phyloP scores from a whole-genome alignment of 2,797 vertebrate genomes.

The Pangasius djambal region DNA sequence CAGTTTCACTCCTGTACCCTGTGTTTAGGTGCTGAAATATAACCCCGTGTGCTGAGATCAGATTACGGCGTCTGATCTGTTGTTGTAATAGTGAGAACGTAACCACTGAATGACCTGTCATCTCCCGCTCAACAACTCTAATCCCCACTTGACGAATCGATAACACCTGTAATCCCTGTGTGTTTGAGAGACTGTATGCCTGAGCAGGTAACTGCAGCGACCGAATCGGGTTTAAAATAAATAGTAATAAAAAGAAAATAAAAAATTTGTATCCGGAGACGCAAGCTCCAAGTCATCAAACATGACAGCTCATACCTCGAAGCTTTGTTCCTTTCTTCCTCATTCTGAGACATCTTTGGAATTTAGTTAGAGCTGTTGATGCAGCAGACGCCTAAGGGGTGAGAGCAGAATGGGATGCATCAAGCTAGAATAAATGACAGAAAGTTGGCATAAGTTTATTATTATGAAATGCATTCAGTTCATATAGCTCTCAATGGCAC shows the following conservation, averaged over 20 bases:
- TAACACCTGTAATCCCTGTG: conserved; percentile 25
- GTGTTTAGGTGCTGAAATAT: background rate
- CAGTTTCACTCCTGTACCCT: background rate
- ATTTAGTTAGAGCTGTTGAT: conserved; percentile 15
- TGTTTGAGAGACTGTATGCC: conserved; percentile 13
- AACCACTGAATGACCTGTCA: background rate
- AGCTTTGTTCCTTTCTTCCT: background rate
- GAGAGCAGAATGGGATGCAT: background rate
- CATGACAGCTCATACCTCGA: background rate
- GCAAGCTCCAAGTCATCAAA: background rate
- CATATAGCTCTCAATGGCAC: background rate
- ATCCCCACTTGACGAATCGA: conserved; percentile 34
- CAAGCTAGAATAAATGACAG: background rate
- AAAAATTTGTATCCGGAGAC: background rate
- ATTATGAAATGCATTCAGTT: background rate
- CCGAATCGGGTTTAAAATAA: background rate
- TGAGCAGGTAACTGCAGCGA: background rate
- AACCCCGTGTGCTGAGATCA: background rate
- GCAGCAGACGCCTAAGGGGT: background rate
- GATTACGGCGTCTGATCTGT: background rate
- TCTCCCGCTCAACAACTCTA: conserved; percentile 11
- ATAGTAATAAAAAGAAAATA: background rate
- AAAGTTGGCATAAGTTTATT: background rate
- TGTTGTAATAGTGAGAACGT: background rate
- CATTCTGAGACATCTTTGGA: conserved; percentile 1